These are phyloP conservation scores for Calliopum simillimum DNA, from an alignment of 2,888 invertebrate genomes.

Conservation along the genomic window DNA sequence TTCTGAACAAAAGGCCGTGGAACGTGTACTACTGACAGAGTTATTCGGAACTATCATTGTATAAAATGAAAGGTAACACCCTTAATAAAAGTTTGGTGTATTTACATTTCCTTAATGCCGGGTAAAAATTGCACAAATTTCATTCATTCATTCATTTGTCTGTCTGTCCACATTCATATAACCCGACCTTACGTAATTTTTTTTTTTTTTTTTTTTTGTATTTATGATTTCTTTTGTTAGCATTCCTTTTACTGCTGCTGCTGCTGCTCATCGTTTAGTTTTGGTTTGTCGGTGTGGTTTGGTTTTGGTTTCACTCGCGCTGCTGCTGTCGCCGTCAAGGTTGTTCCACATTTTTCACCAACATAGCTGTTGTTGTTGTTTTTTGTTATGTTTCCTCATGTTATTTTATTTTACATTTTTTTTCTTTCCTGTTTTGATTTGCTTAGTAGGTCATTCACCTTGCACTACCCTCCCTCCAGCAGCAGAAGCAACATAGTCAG, in stretches of 20 bases:
- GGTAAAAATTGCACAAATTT: no score
- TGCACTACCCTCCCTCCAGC: background rate
- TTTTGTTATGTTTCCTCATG: constrained; percentile 2
- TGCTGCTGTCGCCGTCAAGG: constrained; percentile 22
- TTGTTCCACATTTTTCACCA: constrained; percentile 32
- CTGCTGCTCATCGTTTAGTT: background rate
- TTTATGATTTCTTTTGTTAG: constrained; percentile 33
- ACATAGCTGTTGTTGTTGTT: constrained; percentile 7
- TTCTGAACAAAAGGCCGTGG: no score
- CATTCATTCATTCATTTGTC: background rate
- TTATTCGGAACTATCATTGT: no score
- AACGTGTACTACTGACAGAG: no score
- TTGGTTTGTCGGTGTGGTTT: no score
- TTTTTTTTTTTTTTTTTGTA: constrained; percentile 10
- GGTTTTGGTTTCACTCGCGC: background rate
- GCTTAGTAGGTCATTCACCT: constrained; percentile 23
- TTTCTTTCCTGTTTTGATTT: constrained; percentile 18
- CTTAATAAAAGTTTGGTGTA: no score
- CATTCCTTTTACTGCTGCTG: background rate
- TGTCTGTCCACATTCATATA: background rate
- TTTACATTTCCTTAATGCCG: no score
- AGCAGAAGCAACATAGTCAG: no score
- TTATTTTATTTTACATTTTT: constrained; percentile 3
- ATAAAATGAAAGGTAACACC: no score
- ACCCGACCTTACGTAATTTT: constrained; percentile 22